Conservation (phyloP, 1,140 invertebrate species). For the Glossosoma conforme region DNA sequence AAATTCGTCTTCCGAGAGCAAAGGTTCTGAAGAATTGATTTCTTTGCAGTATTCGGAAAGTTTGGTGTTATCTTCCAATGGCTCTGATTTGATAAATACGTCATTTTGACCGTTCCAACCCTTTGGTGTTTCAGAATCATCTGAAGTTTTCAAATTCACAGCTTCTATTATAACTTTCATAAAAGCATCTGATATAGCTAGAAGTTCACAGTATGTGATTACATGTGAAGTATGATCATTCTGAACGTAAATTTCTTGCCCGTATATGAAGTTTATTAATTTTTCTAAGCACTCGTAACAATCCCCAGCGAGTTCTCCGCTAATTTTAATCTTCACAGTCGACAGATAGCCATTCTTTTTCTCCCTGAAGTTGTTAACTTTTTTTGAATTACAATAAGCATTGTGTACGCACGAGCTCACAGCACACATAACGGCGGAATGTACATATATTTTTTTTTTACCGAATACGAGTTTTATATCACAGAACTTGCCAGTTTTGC, state of each 20-base stretch:
- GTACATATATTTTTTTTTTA: constrained; percentile 19
- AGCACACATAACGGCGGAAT: constrained; percentile 22
- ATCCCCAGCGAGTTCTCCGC: background rate
- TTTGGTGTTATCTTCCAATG: too few species aligned
- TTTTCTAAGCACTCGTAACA: constrained; percentile 25
- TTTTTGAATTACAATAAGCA: constrained; percentile 22
- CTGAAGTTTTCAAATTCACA: constrained; percentile 5
- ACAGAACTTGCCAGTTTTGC: constrained; percentile 16
- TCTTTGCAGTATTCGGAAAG: too few species aligned
- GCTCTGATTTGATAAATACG: background rate
- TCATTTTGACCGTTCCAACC: background rate
- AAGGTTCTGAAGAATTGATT: too few species aligned
- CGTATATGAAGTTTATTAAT: constrained; percentile 26
- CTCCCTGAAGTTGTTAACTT: too few species aligned
- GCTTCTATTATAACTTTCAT: constrained; percentile 17
- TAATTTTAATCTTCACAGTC: background rate
- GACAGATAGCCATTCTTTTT: too few species aligned
- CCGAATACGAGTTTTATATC: constrained; percentile 16
- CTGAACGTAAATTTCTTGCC: constrained; percentile 17
- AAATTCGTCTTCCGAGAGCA: too few species aligned
- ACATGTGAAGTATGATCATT: constrained; percentile 14
- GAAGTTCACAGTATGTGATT: constrained; percentile 16
- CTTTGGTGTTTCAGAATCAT: constrained; percentile 8
- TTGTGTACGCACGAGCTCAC: constrained; percentile 20
- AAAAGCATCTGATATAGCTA: constrained; percentile 18